Conservation (phyloP, 2,113 vertebrate genomes). For the Lagopus muta region DNA sequence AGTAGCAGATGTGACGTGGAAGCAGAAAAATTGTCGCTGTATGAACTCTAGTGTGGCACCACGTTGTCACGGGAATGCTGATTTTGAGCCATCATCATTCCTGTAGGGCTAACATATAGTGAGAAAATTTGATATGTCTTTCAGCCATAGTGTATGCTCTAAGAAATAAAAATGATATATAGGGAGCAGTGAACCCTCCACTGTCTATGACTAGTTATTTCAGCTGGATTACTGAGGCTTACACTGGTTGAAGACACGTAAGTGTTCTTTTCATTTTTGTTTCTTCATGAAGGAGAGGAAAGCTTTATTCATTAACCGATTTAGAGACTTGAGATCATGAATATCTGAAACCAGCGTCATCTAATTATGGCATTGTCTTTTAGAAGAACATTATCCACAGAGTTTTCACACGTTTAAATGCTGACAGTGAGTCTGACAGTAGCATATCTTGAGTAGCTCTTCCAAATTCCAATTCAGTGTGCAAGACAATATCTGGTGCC, state of each 20-base stretch:
- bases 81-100: neutral
- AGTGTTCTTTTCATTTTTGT: neutral
- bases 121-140: neutral
- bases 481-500: neutral
- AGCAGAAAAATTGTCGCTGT: neutral
- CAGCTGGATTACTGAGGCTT: neutral
- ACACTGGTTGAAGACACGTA: neutral
- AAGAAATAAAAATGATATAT: neutral
- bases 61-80: neutral
- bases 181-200: neutral
- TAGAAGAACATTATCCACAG: neutral
- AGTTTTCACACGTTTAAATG: neutral
- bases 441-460: neutral
- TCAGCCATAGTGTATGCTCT: neutral
- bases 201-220: neutral
- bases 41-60: neutral
- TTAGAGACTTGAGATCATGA: neutral
- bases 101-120: neutral
- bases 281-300: neutral
- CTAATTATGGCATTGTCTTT: neutral
- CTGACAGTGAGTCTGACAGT: neutral
- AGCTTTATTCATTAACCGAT: neutral
- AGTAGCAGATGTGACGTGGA: neutral
- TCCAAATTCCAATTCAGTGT: neutral
- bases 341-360: neutral